A percentile compares a stretch with the other conserved stretches of the same genome.
These are phyloP conservation scores for Pica pica DNA, from an alignment of 2,113 vertebrate genomes.

Conservation along the genomic window DNA sequence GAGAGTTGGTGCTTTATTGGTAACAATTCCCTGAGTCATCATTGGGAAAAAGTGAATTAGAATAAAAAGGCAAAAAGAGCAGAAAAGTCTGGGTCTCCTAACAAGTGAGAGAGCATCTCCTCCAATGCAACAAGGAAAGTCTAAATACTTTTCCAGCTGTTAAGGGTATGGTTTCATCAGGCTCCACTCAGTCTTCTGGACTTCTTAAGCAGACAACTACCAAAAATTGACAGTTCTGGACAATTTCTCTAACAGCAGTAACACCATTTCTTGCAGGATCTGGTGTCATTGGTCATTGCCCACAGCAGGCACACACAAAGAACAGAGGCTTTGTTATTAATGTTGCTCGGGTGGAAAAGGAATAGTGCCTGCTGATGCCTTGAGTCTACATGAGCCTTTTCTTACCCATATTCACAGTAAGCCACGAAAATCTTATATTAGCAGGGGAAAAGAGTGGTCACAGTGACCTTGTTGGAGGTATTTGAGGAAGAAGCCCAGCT, in stretches of 20 bases:
- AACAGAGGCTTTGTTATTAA: neutral
- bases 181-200: neutral
- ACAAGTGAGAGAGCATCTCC: neutral
- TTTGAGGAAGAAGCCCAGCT: neutral
- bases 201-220: neutral
- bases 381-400: fast-evolving
- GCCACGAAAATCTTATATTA: neutral
- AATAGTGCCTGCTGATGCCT: neutral
- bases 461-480: neutral
- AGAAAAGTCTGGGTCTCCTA: neutral
- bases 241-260: neutral
- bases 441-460: neutral
- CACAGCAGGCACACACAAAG: fast-evolving
- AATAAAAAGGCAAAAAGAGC: neutral
- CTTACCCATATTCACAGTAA: neutral
- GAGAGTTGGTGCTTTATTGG: neutral
- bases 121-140: neutral
- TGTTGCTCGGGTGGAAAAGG: fast-evolving
- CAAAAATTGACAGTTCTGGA: neutral
- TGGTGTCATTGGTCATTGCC: neutral
- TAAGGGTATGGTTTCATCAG: neutral
- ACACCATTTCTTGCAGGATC: neutral
- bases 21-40: neutral
- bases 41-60: neutral
- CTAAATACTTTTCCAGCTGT: neutral